Evolutionary conservation across 2,888 invertebrate species (phyloP).

Genomic region (Dorcus parallelipipedus): DNA sequence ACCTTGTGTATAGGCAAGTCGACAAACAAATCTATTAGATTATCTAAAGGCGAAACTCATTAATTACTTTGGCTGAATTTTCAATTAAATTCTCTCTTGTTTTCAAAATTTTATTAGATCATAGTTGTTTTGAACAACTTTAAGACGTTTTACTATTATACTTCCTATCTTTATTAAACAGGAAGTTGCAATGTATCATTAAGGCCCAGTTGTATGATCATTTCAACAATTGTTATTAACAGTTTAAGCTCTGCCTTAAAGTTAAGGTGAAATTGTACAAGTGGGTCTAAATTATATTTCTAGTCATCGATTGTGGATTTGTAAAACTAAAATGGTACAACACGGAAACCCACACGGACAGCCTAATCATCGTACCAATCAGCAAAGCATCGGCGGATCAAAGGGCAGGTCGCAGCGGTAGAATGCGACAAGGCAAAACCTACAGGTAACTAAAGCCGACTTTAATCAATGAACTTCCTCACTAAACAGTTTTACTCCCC

Average conservation of each 20-base stretch:
- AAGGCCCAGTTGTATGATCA: neutral
- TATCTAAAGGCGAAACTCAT: too few relatives aligned
- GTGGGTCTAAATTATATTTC: conserved; percentile 21
- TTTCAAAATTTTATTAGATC: too few relatives aligned
- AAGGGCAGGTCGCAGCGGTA: conserved; percentile 88
- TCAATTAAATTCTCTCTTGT: too few relatives aligned
- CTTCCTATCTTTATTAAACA: too few relatives aligned
- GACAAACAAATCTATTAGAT: too few relatives aligned
- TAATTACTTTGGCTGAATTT: too few relatives aligned
- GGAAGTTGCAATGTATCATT: neutral
- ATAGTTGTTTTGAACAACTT: too few relatives aligned
- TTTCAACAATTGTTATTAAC: too few relatives aligned
- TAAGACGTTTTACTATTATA: too few relatives aligned
- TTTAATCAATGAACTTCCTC: conserved; percentile 1
- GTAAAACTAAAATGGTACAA: conserved; percentile 92
- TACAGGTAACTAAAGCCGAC: conserved; percentile 57
- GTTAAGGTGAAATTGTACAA: too few relatives aligned
- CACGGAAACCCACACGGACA: conserved; percentile 76
- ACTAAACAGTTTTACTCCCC: neutral
- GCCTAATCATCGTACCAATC: conserved; percentile 76
- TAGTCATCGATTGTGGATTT: conserved; percentile 94
- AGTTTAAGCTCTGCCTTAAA: too few relatives aligned
- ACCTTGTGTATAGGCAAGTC: too few relatives aligned
- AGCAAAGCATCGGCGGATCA: conserved; percentile 89
- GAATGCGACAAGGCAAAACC: conserved; percentile 79